These are phyloP conservation scores for Himalopsyche kuldschensis DNA, from an alignment of 2,888 invertebrate species.

Conservation along the genomic window DNA sequence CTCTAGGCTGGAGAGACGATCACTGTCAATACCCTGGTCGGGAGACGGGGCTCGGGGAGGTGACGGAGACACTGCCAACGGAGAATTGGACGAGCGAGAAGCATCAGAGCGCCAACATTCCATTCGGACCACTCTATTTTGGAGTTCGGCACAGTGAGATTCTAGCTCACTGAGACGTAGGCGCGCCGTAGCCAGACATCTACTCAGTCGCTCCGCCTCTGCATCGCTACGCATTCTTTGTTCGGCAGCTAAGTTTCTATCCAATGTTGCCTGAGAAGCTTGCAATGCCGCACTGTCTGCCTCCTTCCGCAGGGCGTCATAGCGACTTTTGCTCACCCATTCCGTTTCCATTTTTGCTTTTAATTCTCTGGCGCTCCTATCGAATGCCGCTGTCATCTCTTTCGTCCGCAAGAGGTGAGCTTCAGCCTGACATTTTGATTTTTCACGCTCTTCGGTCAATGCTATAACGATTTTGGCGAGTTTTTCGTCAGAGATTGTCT, in stretches of 20 bases:
- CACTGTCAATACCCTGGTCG: conserved; percentile 89
- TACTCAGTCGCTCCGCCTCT: conserved; percentile 19
- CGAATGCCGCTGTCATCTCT: conserved; percentile 41
- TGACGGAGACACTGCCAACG: background rate
- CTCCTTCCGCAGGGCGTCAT: conserved; percentile 61
- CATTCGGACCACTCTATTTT: conserved; percentile 46
- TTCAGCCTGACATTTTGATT: conserved; percentile 47
- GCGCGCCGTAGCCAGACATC: conserved; percentile 7
- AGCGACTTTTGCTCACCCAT: conserved; percentile 46
- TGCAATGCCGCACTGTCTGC: conserved; percentile 73
- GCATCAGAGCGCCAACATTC: conserved; percentile 40
- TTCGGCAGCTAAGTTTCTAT: conserved; percentile 72
- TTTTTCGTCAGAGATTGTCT: background rate
- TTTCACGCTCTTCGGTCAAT: conserved; percentile 47
- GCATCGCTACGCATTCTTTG: conserved; percentile 68
- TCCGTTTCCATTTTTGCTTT: conserved; percentile 44
- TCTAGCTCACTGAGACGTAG: conserved; percentile 47
- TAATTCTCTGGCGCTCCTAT: conserved; percentile 8
- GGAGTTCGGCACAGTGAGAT: conserved; percentile 47
- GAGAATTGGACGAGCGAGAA: conserved; percentile 37
- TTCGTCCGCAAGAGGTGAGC: conserved; percentile 45
- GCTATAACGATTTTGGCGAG: conserved; percentile 14
- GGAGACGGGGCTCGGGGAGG: conserved; percentile 66
- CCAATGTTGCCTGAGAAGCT: conserved; percentile 72
- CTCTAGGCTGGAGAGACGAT: conserved; percentile 68